Conservation (phyloP, 2,113 vertebrate genomes). For the Aleadryas rufinucha region DNA sequence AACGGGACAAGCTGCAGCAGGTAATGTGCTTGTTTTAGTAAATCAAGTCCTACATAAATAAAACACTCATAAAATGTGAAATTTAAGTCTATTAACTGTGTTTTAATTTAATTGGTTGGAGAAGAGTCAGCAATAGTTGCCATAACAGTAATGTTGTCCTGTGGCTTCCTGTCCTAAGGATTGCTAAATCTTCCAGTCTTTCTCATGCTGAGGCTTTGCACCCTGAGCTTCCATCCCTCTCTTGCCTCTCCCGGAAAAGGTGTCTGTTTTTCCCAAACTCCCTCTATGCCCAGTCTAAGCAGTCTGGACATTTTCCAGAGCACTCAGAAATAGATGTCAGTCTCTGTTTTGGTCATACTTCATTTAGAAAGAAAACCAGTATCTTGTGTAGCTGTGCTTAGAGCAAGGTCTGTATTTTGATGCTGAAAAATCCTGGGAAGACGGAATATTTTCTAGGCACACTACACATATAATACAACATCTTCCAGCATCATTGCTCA, state of each 20-base stretch:
- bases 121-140: background rate
- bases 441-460: background rate
- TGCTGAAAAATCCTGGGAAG: background rate
- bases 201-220: background rate
- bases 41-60: background rate
- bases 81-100: background rate
- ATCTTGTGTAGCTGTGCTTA: background rate
- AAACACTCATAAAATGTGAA: background rate
- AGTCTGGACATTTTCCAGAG: background rate
- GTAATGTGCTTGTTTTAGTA: constrained; percentile 51
- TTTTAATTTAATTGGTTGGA: background rate
- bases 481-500: background rate
- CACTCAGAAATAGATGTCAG: background rate
- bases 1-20: constrained; percentile 91
- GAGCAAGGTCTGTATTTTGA: background rate
- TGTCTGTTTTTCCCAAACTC: background rate
- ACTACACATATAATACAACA: background rate
- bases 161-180: background rate
- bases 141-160: background rate
- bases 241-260: background rate
- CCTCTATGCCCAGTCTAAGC: background rate
- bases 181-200: background rate
- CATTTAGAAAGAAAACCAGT: background rate
- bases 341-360: background rate
- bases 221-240: background rate